These are phyloP conservation scores for Chionomys nivalis DNA, from an alignment of 2,113 vertebrate species.

Conservation along the genomic window DNA sequence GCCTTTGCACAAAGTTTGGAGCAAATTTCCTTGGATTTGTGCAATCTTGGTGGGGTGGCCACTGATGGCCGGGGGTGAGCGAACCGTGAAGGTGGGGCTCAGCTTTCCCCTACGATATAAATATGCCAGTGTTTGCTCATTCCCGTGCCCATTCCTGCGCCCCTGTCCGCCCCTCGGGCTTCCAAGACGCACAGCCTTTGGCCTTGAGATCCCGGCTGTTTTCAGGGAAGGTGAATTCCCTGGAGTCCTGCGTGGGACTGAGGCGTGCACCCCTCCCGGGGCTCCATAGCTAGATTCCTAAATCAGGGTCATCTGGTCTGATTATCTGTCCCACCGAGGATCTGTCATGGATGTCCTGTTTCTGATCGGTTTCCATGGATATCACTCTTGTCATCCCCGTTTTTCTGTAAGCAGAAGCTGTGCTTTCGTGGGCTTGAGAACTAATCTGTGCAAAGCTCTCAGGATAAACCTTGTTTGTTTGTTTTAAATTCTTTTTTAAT, in stretches of 20 bases:
- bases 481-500: slow-evolving; percentile 58
- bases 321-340: slow-evolving; percentile 19
- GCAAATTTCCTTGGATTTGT: neutral
- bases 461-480: slow-evolving; percentile 59
- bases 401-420: neutral
- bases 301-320: neutral
- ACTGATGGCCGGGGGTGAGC: rapidly evolving
- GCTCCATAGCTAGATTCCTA: neutral
- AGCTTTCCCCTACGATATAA: neutral
- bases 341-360: slow-evolving; percentile 48
- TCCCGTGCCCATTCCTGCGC: rapidly evolving
- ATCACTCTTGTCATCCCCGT: slow-evolving; percentile 20
- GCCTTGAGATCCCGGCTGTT: neutral
- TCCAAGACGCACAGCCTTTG: too few relatives aligned
- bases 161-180: too few relatives aligned
- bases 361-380: slow-evolving; percentile 68
- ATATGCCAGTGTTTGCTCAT: rapidly evolving
- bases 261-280: neutral
- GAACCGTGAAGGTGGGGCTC: neutral
- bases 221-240: slow-evolving; percentile 9
- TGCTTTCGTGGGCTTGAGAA: slow-evolving; percentile 10
- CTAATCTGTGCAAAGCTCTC: slow-evolving; percentile 34
- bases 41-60: neutral
- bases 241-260: neutral
- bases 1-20: neutral